Percentiles rank a stretch among this genome's conserved stretches.
These are phyloP conservation scores for Tragelaphus oryx DNA, from an alignment of 2,797 vertebrate species.

Conservation along the genomic window DNA sequence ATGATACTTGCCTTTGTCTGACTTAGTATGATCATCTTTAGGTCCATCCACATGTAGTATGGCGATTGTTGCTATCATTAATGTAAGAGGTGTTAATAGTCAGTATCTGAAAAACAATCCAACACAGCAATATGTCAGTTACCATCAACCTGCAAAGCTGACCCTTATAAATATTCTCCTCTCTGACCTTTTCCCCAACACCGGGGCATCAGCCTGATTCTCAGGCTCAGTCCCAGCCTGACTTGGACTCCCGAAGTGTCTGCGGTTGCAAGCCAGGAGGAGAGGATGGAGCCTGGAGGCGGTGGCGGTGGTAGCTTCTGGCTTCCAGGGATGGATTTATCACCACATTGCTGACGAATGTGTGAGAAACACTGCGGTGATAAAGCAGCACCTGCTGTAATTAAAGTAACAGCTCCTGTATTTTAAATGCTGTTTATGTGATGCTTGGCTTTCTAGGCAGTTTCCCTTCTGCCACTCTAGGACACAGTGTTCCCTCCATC, in stretches of 20 bases:
- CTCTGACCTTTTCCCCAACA: neutral
- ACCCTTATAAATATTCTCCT: neutral
- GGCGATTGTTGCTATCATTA: neutral
- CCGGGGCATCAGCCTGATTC: conserved; percentile 63
- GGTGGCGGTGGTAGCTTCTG: conserved; percentile 76
- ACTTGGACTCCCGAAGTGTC: conserved; percentile 63
- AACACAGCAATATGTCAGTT: neutral
- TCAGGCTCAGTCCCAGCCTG: conserved; percentile 66
- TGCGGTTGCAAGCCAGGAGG: conserved; percentile 48
- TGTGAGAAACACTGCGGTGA: conserved; percentile 76
- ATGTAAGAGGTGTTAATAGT: neutral
- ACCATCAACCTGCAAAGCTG: neutral
- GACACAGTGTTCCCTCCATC: neutral
- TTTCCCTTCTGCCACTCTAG: neutral
- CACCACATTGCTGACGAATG: conserved; percentile 79
- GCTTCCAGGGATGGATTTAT: conserved; percentile 80
- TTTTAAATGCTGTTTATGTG: conserved; percentile 72
- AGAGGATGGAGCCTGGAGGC: conserved; percentile 53
- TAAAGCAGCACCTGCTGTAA: conserved; percentile 76
- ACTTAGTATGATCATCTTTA: neutral
- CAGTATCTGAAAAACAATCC: neutral
- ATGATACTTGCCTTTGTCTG: neutral
- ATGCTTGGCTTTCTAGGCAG: conserved; percentile 58
- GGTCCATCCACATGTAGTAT: neutral
- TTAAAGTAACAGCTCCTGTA: conserved; percentile 81